Evolutionary conservation across 2,113 vertebrate species (phyloP).

Genomic region (Pangasianodon hypophthalmus): DNA sequence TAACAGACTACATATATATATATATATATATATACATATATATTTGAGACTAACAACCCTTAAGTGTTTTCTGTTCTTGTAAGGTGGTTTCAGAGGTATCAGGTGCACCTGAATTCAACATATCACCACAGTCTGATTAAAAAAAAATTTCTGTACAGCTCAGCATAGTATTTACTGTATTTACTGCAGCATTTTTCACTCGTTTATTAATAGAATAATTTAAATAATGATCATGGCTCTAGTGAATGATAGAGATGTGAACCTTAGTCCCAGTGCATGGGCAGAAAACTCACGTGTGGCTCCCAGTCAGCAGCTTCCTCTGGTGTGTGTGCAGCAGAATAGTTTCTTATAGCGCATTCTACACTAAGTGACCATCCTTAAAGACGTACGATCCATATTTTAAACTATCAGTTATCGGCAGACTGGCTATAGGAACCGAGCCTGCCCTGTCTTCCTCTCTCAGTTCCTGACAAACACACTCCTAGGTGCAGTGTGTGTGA

Average conservation of each 20-base stretch:
- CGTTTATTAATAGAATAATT: background rate
- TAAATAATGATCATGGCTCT: background rate
- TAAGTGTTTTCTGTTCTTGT: background rate
- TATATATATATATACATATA: constrained; percentile 10
- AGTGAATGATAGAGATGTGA: background rate
- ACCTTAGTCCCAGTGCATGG: background rate
- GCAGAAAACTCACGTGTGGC: constrained; percentile 53
- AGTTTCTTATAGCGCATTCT: background rate
- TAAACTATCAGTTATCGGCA: constrained; percentile 48
- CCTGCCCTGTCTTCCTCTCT: constrained; percentile 47
- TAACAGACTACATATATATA: background rate
- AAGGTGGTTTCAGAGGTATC: background rate
- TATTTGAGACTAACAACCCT: background rate
- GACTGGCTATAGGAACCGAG: background rate
- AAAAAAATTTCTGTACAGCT: too few relatives aligned
- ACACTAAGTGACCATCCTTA: constrained; percentile 55
- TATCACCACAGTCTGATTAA: background rate
- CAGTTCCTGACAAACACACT: constrained; percentile 17
- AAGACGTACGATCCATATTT: constrained; percentile 71
- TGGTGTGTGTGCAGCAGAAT: background rate
- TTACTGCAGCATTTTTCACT: background rate
- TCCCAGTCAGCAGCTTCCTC: constrained; percentile 63
- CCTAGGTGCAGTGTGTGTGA: background rate
- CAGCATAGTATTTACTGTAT: background rate
- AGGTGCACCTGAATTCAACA: constrained; percentile 39